Evolutionary conservation across 2,797 vertebrate species (phyloP).

Genomic region (Pseudopleuronectes americanus): DNA sequence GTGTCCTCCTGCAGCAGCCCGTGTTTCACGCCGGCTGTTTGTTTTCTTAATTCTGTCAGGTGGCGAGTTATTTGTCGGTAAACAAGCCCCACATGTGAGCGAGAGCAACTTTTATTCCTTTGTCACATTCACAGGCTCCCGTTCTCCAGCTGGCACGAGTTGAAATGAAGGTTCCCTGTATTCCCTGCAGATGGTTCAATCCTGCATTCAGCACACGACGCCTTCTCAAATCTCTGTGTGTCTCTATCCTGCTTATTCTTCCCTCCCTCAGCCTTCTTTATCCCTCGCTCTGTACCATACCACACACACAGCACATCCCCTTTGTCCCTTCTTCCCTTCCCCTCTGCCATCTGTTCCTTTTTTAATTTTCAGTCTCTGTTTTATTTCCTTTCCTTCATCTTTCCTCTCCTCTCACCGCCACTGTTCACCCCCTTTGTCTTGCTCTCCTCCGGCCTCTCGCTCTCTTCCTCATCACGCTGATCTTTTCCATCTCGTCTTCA

Average conservation of each 20-base stretch:
- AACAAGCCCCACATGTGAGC: slow-evolving; percentile 24
- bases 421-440: not conserved
- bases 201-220: not conserved
- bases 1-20: not conserved
- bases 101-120: not conserved
- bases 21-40: slow-evolving; percentile 1
- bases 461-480: not conserved
- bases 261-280: too few relatives aligned
- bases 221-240: slow-evolving; percentile 1
- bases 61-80: slow-evolving; percentile 38
- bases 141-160: slow-evolving; percentile 41
- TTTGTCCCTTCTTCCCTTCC: not conserved
- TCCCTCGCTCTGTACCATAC: not conserved
- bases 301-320: not conserved
- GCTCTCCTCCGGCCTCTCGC: slow-evolving; percentile 6
- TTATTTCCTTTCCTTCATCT: too few relatives aligned
- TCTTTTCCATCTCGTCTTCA: slow-evolving; percentile 14
- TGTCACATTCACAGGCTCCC: slow-evolving; percentile 8
- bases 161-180: slow-evolving; percentile 31
- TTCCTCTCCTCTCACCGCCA: too few relatives aligned
- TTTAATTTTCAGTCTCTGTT: not conserved
- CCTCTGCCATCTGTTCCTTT: not conserved
- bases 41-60: slow-evolving; percentile 20
- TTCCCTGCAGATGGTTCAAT: slow-evolving; percentile 38
- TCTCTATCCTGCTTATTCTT: not conserved